Percentiles rank a stretch among this genome's conserved stretches.
phyloP scores from a whole-genome alignment of 2,113 vertebrate genomes.

The Hystrix cristata region DNA sequence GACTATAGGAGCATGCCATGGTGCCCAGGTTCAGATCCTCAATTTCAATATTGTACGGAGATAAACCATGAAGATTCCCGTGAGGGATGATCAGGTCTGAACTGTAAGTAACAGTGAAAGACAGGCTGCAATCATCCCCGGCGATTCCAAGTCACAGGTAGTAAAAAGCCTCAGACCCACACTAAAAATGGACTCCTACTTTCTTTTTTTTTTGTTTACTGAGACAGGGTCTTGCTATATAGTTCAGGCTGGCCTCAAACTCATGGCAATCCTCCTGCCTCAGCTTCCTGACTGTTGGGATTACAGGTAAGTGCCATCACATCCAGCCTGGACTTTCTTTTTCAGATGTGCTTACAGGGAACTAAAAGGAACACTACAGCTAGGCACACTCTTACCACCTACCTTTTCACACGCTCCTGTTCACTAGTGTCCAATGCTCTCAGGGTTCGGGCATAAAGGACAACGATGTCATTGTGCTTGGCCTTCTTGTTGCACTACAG shows the following conservation, averaged over 20 bases:
- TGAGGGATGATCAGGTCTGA: not conserved
- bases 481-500: constrained; percentile 98
- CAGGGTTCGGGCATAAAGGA: constrained; percentile 95
- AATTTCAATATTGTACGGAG: not conserved
- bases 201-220: not conserved
- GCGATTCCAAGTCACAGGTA: not conserved
- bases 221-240: not conserved
- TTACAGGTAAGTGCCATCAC: not conserved
- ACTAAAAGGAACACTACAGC: not conserved
- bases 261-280: not conserved
- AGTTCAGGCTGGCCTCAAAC: not conserved
- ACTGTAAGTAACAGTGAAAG: not conserved
- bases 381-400: constrained; percentile 36
- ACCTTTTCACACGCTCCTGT: constrained; percentile 95
- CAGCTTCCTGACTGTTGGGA: not conserved
- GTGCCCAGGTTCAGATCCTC: not conserved
- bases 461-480: constrained; percentile 94
- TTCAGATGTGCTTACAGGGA: not conserved
- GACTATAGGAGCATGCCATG: not conserved
- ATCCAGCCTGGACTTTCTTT: not conserved
- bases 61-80: not conserved
- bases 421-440: constrained; percentile 95
- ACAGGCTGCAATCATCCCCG: not conserved
- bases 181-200: not conserved
- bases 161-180: not conserved